Evolutionary conservation across 2,888 invertebrate genomes (phyloP), one percentile per base, ranked within the genome.

Genomic region (Euspilapteryx auroguttella): DNA sequence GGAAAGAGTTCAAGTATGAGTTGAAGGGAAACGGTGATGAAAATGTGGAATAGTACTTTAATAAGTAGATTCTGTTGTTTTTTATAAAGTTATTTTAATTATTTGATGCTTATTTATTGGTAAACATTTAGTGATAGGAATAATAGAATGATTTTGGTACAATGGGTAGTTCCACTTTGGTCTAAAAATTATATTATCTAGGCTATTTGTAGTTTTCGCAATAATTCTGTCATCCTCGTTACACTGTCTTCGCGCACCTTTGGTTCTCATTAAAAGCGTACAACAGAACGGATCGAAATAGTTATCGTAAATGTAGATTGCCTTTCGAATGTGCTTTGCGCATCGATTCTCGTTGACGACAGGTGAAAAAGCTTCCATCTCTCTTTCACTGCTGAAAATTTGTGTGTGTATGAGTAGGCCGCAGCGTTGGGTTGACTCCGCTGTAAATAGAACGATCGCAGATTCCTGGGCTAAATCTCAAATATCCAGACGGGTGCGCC

Each of bases 401-500:
- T 39, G 38, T 36, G 45, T n/a, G n/a, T 38, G 47, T 45, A 36
- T 38, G 53, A 58, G 53, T 53, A 45, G 50, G 47, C 43, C 50
- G 52, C 49, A 45, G 47, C 55, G 52, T 52, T 54, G 48, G 49
- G 59, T 48, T 55, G 50, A 57, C 55, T 57, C 46, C 46, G 56
- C 66, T 56, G 49, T 69, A 77, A 77, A 77, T 77, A 77, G 77
- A 73, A 64, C 65, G 51, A 55, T 65, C 49, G 64, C 68, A 52
- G 76, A 77, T 76, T 77, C 76, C 77, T 77, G 77, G 76, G 77
- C 76, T 63, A 73, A 78, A 77, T 79, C 79, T 79, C 80, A 79
- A 76, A 78, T 80, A 76, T 78, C 79, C 69, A 71, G 71, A 71
- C 64, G 55, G 53, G 68, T 77, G 82, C 85, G 85, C 84, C 85